A percentile compares a stretch with the other conserved stretches of the same genome.
phyloP scores from a whole-genome alignment of 2,888 invertebrate species.

The Sphecodes monilicornis region DNA sequence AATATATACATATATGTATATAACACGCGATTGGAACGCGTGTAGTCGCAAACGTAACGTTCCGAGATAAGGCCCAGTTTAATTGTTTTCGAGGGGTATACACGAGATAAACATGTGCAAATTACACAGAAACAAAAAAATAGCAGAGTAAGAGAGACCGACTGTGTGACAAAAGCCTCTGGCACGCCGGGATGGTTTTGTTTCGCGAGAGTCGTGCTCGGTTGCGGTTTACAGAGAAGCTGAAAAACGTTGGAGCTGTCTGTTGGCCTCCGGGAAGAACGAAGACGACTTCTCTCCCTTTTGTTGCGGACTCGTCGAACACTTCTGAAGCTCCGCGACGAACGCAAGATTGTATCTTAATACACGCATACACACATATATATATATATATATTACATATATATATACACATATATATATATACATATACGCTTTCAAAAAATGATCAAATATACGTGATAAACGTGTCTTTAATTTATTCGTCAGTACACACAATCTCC shows the following conservation, averaged over 20 bases:
- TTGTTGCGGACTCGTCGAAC: slow-evolving; percentile 64
- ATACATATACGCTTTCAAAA: slow-evolving; percentile 80
- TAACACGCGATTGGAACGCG: slow-evolving; percentile 12
- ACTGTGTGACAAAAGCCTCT: slow-evolving; percentile 17
- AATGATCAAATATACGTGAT: slow-evolving; percentile 76
- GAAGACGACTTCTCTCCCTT: slow-evolving; percentile 68
- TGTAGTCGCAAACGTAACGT: too few species aligned
- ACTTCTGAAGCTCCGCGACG: slow-evolving; percentile 74
- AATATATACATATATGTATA: neutral
- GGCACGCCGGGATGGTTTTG: slow-evolving; percentile 26
- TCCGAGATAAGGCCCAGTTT: slow-evolving; percentile 47
- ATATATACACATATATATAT: slow-evolving; percentile 73
- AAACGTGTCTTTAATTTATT: slow-evolving; percentile 82
- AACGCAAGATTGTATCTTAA: slow-evolving; percentile 82
- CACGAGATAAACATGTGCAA: slow-evolving; percentile 27
- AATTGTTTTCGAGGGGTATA: slow-evolving; percentile 37
- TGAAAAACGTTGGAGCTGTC: slow-evolving; percentile 33
- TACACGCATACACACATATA: slow-evolving; percentile 74
- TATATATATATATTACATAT: slow-evolving; percentile 77
- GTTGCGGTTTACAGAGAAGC: slow-evolving; percentile 58
- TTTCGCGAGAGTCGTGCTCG: slow-evolving; percentile 39
- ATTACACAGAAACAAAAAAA: slow-evolving; percentile 20
- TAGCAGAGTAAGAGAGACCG: neutral
- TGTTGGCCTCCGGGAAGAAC: slow-evolving; percentile 65
- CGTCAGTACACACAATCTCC: slow-evolving; percentile 81